phyloP scores from a whole-genome alignment of 2,888 invertebrate species.

The Nipponacmea schrenckii region DNA sequence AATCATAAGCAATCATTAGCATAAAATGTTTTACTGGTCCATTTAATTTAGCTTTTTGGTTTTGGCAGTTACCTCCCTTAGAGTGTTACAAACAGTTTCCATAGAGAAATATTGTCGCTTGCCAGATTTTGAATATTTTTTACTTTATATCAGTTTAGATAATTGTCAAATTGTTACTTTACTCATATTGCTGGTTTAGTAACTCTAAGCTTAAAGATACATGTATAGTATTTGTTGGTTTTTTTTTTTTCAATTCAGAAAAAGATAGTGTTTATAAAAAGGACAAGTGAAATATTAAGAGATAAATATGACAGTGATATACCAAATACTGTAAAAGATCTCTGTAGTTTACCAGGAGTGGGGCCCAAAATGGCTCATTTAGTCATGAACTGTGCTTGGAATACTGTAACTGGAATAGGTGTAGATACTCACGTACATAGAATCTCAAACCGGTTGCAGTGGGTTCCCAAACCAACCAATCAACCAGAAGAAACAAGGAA shows the following conservation, averaged over 20 bases:
- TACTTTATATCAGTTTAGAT: too few species aligned
- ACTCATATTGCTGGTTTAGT: neutral
- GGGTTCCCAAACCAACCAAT: slow-evolving; percentile 78
- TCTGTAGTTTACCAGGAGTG: slow-evolving; percentile 81
- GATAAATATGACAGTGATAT: slow-evolving; percentile 87
- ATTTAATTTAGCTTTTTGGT: too few species aligned
- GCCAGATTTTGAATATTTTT: too few species aligned
- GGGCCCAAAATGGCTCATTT: slow-evolving; percentile 92
- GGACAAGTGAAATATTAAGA: slow-evolving; percentile 81
- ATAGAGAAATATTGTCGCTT: too few species aligned
- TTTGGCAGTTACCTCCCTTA: too few species aligned
- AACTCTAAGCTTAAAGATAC: neutral
- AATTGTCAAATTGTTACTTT: too few species aligned
- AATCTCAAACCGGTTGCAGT: slow-evolving; percentile 84
- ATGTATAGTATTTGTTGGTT: too few species aligned
- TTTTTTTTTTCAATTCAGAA: slow-evolving; percentile 75
- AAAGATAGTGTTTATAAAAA: slow-evolving; percentile 91
- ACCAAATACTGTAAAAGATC: slow-evolving; percentile 82
- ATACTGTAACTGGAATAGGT: slow-evolving; percentile 88
- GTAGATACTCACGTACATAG: slow-evolving; percentile 99
- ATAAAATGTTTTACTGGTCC: too few species aligned
- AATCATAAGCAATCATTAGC: too few species aligned
- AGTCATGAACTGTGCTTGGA: slow-evolving; percentile 95
- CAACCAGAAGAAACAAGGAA: slow-evolving; percentile 87
- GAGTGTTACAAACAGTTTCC: too few species aligned